Conservation (phyloP, 2,113 vertebrate genomes). For the Oxyura jamaicensis region DNA sequence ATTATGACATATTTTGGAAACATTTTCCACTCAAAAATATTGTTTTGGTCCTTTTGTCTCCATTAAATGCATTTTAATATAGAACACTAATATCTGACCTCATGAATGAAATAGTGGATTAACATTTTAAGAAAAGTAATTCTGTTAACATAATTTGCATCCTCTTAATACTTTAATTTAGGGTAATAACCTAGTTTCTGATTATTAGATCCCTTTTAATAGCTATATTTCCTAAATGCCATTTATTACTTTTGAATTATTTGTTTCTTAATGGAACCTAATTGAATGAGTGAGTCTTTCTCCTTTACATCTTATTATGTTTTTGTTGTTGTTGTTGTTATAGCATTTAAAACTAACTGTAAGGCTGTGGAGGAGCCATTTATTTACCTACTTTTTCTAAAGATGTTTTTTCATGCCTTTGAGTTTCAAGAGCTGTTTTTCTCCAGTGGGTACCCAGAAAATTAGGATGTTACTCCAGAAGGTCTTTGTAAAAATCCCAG, state of each 20-base stretch:
- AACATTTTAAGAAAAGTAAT: neutral
- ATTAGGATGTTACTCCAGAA: neutral
- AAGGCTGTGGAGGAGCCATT: neutral
- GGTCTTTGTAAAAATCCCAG: neutral
- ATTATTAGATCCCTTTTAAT: slow-evolving; percentile 20
- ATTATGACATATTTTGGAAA: neutral
- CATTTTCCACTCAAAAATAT: neutral
- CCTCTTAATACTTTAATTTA: slow-evolving; percentile 36
- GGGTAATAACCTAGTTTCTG: slow-evolving; percentile 5
- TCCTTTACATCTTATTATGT: neutral
- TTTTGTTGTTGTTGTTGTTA: neutral
- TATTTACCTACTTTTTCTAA: neutral
- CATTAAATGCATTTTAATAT: neutral
- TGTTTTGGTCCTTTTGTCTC: neutral
- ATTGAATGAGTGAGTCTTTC: neutral
- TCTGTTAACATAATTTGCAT: neutral
- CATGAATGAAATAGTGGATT: neutral
- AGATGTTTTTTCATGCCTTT: neutral
- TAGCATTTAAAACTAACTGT: neutral
- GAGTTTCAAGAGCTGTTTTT: neutral
- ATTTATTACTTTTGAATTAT: neutral
- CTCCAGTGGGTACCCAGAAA: neutral
- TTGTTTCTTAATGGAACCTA: neutral
- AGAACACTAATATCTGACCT: neutral
- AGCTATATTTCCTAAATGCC: slow-evolving; percentile 18